These are phyloP conservation scores for Maniola jurtina DNA, from an alignment of 1,140 invertebrate species.

Conservation along the genomic window DNA sequence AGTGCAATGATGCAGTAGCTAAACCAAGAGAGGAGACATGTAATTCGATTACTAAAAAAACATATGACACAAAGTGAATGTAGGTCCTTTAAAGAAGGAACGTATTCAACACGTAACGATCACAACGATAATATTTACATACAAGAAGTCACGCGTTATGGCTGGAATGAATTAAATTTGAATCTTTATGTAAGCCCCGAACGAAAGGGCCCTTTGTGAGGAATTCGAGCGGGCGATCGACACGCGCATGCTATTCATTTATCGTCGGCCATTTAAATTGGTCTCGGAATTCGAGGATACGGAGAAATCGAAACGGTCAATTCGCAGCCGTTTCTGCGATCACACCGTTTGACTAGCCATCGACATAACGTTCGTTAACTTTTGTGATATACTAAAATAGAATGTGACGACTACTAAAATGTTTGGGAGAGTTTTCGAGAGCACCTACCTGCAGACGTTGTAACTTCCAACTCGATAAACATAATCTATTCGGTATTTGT, in stretches of 20 bases:
- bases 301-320: slow-evolving; percentile 44
- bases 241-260: slow-evolving; percentile 48
- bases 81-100: slow-evolving; percentile 6
- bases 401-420: too few relatives aligned
- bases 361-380: neutral
- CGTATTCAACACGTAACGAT: slow-evolving; percentile 40
- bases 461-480: too few relatives aligned
- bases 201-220: slow-evolving; percentile 46
- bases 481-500: too few relatives aligned
- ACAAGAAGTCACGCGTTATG: slow-evolving; percentile 4
- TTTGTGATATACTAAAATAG: too few relatives aligned
- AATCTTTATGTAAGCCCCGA: slow-evolving; percentile 26
- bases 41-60: too few relatives aligned
- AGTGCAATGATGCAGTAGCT: too few relatives aligned
- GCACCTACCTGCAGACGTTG: too few relatives aligned
- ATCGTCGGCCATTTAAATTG: slow-evolving; percentile 48
- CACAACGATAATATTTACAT: slow-evolving; percentile 19
- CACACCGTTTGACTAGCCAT: slow-evolving; percentile 8
- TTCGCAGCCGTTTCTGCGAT: slow-evolving; percentile 35
- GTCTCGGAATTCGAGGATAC: slow-evolving; percentile 42
- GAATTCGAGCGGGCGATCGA: slow-evolving; percentile 53
- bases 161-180: slow-evolving; percentile 14
- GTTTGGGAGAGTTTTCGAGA: too few relatives aligned
- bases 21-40: too few relatives aligned
- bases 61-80: neutral